Evolutionary conservation across 2,113 vertebrate genomes (phyloP), one percentile per base, ranked within the genome.

Genomic region (Macquaria ambigua): DNA sequence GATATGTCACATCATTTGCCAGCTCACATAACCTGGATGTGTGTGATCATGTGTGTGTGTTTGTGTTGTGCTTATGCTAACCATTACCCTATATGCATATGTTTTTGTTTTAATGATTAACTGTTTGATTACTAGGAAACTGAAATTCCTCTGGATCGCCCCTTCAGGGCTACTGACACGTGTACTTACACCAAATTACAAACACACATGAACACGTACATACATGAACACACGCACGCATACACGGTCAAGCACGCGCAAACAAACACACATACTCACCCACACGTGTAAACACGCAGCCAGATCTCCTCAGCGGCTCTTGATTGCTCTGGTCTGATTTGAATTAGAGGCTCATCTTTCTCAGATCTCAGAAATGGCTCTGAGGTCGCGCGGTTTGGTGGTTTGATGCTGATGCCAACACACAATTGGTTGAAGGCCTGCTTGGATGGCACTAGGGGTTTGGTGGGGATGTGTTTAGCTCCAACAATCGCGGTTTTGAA

Each of bases 251-350:
- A 73, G 53, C 74, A 23, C 77, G 69, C 75, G 80, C 82, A 90
- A 90, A 91, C 85, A 88, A 88, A 85, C 58, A 83, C 74, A 77
- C 83, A 83, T 50, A 55, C 28, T 66, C 79, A 72, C 31, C 74
- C 81, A 69, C 81, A 88, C 34, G 50, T 85, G 83, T 91, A 93
- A 89, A 92, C 87, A 93, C 78, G 56, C 67, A 83, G 69, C 84
- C 79, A 52, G 87, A 74, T 89, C 82, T 90, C 39, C 75, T 90
- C 81, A 63, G 89, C 1, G 21, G 73, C 86, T 89, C 90, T 90
- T 93, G 91, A 93, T 94, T 94, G 89, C 92, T 91, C 79, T 75
- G 87, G 89, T 90, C 93, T 94, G 93, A 94, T 92, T 93, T 88
- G 88, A 93, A 94, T 95, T 94, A 93, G 90, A 93, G 80, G 88